Evolutionary conservation across 2,888 invertebrate species (phyloP), one percentile per base, ranked within the genome.

Genomic region (Neuroscelio doddi): DNA sequence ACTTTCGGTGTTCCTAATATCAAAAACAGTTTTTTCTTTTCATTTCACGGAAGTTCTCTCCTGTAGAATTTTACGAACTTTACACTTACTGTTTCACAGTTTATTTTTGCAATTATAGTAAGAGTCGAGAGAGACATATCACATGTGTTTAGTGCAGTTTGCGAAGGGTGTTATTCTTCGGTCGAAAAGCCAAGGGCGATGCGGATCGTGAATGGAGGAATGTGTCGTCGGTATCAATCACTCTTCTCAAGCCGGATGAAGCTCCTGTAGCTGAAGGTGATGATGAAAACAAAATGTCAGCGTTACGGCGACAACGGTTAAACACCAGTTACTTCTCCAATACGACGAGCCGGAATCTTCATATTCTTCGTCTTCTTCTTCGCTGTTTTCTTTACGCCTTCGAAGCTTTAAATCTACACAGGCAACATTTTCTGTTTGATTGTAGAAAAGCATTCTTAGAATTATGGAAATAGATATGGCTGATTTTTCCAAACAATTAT

Each of bases 341-440:
- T 50, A 62, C 52, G 70, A 53, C 16, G 73, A 70, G n/a, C 74
- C 74, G 4, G 80, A 81, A 51, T 78, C 76, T 7, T 80, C 79
- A 57, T 80, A 80, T 57, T 83, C 80, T 53, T 81, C 81, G 34
- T 71, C 75, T 15, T 71, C 64, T 36, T 73, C 75, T 26, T 68
- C 70, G 38, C 65, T 70, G 56, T 77, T 72, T 68, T 78, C 79
- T 62, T 81, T 81, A 12, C 78, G 79, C 45, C 81, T 76, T 12
- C 81, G 80, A 5, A 79, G 73, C 57, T 82, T 79, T 27, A 79
- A 63, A 62, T 81, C 82, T 82, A 74, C 26, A 68, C 70, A 53
- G 59, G 67, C 30, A 63, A 69, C 1, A 49, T 62, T 71, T 59
- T 61, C 57, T 62, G 66, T 67, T 71, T 61, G 42, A 51, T 50